Conservation (phyloP, 2,888 invertebrate genomes). For the Pyrocoelia pectoralis region DNA sequence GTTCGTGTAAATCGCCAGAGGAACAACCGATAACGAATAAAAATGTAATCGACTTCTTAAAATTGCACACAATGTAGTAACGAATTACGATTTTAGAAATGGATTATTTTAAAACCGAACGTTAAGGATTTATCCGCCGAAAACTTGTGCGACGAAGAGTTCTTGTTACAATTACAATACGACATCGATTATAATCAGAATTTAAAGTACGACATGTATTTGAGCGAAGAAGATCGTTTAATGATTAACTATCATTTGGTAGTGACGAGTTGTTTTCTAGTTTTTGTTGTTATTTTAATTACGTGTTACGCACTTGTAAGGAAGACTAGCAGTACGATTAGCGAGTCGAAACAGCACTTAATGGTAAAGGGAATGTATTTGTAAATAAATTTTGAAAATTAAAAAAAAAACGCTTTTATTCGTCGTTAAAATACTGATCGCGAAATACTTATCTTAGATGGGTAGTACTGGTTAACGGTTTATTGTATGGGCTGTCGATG, state of each 20-base stretch:
- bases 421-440: not conserved
- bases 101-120: not conserved
- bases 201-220: conserved; percentile 17
- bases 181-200: conserved; percentile 11
- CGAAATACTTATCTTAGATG: not conserved
- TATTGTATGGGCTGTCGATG: conserved; percentile 69
- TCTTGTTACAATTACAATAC: conserved; percentile 3
- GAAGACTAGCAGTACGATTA: conserved; percentile 8
- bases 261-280: conserved; percentile 33
- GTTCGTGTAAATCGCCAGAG: not conserved
- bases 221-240: conserved; percentile 29
- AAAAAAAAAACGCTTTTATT: conserved; percentile 5
- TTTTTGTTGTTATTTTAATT: conserved; percentile 33
- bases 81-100: too few relatives aligned
- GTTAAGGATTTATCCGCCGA: not conserved
- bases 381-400: not conserved
- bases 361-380: conserved; percentile 17
- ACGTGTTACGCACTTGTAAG: conserved; percentile 34
- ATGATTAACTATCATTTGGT: conserved; percentile 36
- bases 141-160: conserved; percentile 6
- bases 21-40: too few relatives aligned
- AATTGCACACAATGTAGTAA: not conserved
- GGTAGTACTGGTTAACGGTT: conserved; percentile 11
- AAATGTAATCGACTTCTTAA: conserved; percentile 12
- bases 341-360: conserved; percentile 23